A percentile compares a stretch with the other conserved stretches of the same genome.
These are phyloP conservation scores for Telmatochromis sp. DNA, from an alignment of 2,113 vertebrate genomes.

Conservation along the genomic window DNA sequence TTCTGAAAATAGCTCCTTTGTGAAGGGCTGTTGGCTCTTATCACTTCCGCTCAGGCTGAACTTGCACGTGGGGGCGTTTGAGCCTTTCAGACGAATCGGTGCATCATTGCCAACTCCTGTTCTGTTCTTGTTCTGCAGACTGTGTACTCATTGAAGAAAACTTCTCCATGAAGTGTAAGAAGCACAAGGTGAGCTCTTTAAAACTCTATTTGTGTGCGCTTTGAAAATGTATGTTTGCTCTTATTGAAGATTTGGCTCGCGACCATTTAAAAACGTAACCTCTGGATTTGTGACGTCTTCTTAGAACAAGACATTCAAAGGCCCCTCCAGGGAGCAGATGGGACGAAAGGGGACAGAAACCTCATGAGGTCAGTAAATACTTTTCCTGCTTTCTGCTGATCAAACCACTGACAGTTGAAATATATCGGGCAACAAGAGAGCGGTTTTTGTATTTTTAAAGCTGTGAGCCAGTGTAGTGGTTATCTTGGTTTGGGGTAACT, in stretches of 20 bases:
- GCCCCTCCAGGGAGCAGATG: conserved; percentile 26
- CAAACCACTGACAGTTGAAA: background rate
- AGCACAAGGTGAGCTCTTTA: conserved; percentile 70
- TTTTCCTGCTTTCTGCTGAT: background rate
- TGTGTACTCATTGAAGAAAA: conserved; percentile 73
- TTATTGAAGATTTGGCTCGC: background rate
- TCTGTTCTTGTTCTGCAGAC: conserved; percentile 46
- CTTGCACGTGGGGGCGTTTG: background rate
- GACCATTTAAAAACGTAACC: background rate
- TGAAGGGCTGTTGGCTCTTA: background rate
- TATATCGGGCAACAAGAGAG: background rate
- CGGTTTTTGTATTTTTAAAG: background rate
- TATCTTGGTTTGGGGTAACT: background rate
- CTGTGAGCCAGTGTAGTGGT: background rate
- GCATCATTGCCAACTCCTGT: background rate
- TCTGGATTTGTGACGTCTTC: background rate
- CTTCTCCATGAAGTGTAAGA: conserved; percentile 77
- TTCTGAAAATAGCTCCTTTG: background rate
- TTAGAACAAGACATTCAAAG: conserved; percentile 71
- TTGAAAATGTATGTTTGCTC: background rate
- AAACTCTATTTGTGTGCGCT: background rate
- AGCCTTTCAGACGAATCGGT: background rate
- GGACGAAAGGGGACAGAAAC: conserved; percentile 55
- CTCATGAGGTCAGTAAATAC: conserved; percentile 37
- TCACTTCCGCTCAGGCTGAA: background rate